Base-by-base conservation (phyloP, 2,113 vertebrate species). In the Pavo muticus region DNA sequence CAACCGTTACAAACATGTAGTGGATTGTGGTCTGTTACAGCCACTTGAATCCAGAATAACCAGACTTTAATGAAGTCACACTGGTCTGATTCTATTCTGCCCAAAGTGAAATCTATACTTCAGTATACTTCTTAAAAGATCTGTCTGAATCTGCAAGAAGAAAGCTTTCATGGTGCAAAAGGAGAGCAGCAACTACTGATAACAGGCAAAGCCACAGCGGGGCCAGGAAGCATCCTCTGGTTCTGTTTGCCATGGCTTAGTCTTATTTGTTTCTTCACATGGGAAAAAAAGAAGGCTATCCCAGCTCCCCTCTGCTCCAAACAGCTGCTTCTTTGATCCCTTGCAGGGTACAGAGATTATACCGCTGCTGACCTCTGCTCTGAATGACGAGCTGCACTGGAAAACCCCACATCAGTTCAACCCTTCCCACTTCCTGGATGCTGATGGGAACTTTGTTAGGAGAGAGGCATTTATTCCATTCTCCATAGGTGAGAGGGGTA, bases 381-480 rank as follows among this genome's bases (percentile, higher is more conserved):
- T 98, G 44, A 94, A 87, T 25, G 98, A 98, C 0, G 72, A 98
- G 76, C 79, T 91, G 20, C 95, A 98, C 59, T 98, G 98, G 98
- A 97, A 98, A 92, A 98, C 91, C 32, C 97, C 98, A 0, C 2
- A 97, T 42, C 93, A 79, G 39, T 98, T 98, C 82, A 97, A 98
- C 89, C 98, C 97, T 71, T 88, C 88, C 45, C 96, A 98, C 88
- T 98, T 98, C 88, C 97, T 98, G 75, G 96, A 98, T 88, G 90
- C 95, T 13, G 35, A 93, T 14, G 98, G 98, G 11, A 97, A 96
- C 37, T 98, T 98, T 78, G 24, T 95, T 45, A 97, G 95, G 91
- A 97, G 83, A 88, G 98, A 98, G 39, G 98, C 97, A 1, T 98
- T 98, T 93, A 96, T 98, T 90, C 97, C 98, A 8, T 98, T 98